phyloP scores from a whole-genome alignment of 2,113 vertebrate species.

The Zeus faber region DNA sequence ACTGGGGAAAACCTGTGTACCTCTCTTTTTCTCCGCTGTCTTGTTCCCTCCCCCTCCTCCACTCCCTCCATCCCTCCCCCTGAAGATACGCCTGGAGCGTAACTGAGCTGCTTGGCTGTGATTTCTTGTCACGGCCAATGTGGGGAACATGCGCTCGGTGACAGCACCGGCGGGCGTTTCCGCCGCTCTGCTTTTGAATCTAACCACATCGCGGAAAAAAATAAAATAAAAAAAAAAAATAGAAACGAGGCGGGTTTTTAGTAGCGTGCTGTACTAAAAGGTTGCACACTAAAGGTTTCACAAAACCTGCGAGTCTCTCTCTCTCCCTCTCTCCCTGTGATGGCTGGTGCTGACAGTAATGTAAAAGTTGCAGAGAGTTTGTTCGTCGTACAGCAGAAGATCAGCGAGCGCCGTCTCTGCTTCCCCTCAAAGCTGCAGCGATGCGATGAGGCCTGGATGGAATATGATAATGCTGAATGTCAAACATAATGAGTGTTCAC shows the following conservation, averaged over 20 bases:
- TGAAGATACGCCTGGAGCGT: conserved; percentile 14
- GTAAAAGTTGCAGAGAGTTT: not conserved
- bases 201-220: too few species aligned
- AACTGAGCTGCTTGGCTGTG: conserved; percentile 2
- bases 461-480: conserved; percentile 2
- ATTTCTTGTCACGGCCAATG: conserved; percentile 22
- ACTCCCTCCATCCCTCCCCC: not conserved
- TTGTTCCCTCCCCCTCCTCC: not conserved
- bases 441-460: too few species aligned
- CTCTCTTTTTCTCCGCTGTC: too few species aligned
- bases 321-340: not conserved
- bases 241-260: too few species aligned
- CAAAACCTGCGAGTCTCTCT: not conserved
- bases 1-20: too few species aligned
- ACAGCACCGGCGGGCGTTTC: conserved; percentile 21
- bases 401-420: too few species aligned
- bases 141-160: conserved; percentile 13
- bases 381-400: too few species aligned
- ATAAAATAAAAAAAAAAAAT: too few species aligned
- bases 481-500: not conserved
- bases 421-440: too few species aligned
- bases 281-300: too few species aligned
- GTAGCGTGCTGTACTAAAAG: too few species aligned
- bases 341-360: conserved; percentile 1
- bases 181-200: conserved; percentile 15